Evolutionary conservation across 1,140 invertebrate genomes (phyloP).

Genomic region (Vollenhovia emeryi): DNA sequence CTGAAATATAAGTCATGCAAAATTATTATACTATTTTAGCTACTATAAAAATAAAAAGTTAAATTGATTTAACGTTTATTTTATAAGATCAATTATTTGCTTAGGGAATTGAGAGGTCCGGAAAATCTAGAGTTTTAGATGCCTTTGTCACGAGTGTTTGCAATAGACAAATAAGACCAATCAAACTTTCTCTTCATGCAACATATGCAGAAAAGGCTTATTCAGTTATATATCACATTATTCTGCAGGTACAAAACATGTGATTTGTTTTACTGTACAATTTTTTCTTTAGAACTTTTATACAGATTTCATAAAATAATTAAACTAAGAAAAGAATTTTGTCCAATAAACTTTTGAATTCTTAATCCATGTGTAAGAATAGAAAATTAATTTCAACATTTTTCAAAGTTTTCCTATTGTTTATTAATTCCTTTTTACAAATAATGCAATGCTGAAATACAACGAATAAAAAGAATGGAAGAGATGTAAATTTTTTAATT

Average conservation of each 20-base stretch:
- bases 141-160: slow-evolving; percentile 81
- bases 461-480: not conserved
- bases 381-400: not conserved
- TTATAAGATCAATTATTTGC: slow-evolving; percentile 31
- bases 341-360: not conserved
- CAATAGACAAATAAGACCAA: slow-evolving; percentile 78
- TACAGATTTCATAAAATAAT: not conserved
- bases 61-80: not conserved
- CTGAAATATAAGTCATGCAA: not conserved
- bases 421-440: not conserved
- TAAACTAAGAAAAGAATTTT: not conserved
- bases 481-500: not conserved
- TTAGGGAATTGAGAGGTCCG: slow-evolving; percentile 83
- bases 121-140: slow-evolving; percentile 86
- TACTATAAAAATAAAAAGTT: not conserved
- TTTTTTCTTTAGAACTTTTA: not conserved
- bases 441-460: not conserved
- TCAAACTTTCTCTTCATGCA: slow-evolving; percentile 73
- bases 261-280: slow-evolving; percentile 69
- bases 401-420: not conserved
- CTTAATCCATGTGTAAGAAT: not conserved
- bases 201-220: slow-evolving; percentile 65
- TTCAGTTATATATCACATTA: slow-evolving; percentile 63
- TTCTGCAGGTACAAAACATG: slow-evolving; percentile 66
- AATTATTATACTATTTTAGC: not conserved